These are phyloP conservation scores for Pyrrhosoma nymphula DNA, from an alignment of 2,888 invertebrate genomes.

Conservation along the genomic window DNA sequence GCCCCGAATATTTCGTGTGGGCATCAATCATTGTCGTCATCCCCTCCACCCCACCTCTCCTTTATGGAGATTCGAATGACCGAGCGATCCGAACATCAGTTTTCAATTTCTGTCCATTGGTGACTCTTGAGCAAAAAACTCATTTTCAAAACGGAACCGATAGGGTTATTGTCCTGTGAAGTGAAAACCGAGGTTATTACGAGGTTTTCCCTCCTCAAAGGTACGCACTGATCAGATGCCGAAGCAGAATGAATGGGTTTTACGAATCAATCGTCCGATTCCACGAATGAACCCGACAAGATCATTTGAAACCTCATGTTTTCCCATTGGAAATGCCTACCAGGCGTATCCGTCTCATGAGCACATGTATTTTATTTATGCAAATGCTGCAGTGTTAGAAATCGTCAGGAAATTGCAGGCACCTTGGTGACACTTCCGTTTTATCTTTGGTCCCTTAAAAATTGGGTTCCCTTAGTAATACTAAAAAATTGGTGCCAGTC, in stretches of 20 bases:
- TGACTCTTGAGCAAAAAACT: constrained; percentile 10
- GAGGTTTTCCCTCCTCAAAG: background rate
- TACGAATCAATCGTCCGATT: too few relatives aligned
- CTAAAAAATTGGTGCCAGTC: too few relatives aligned
- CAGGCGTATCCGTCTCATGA: too few relatives aligned
- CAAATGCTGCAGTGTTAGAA: too few relatives aligned
- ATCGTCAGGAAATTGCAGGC: too few relatives aligned
- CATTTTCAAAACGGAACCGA: background rate
- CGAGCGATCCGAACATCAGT: background rate
- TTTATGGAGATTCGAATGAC: background rate
- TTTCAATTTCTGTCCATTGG: background rate
- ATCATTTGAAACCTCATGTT: background rate
- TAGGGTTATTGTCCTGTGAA: background rate
- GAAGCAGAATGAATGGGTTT: background rate
- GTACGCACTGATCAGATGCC: background rate
- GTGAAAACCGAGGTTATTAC: background rate
- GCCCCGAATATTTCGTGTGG: background rate
- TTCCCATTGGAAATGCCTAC: too few relatives aligned
- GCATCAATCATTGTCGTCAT: constrained; percentile 28
- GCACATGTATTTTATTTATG: too few relatives aligned
- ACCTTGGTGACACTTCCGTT: too few relatives aligned
- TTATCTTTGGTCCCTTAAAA: too few relatives aligned
- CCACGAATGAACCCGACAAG: too few relatives aligned
- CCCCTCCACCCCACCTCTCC: background rate
- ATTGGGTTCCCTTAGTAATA: too few relatives aligned